Conservation (phyloP, 2,888 invertebrate species). For the Parnassius mnemosyne region DNA sequence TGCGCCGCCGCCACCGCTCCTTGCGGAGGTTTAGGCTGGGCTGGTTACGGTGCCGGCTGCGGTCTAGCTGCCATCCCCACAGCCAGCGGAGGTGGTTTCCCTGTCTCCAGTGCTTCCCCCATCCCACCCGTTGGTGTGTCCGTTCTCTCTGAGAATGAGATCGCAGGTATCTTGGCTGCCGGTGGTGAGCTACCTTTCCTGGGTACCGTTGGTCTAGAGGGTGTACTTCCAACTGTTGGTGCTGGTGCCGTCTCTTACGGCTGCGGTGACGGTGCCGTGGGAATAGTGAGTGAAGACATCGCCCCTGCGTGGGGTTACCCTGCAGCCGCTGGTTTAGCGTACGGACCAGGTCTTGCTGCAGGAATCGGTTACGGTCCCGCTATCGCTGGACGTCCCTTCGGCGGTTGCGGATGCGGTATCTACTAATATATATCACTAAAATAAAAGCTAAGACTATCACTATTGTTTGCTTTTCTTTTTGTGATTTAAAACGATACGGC, state of each 20-base stretch:
- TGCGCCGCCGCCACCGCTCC: conserved; percentile 24
- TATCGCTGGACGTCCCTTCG: conserved; percentile 22
- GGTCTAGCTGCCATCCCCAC: conserved; percentile 22
- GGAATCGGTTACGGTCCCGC: conserved; percentile 26
- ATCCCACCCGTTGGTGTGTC: no score
- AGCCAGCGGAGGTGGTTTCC: conserved; percentile 31
- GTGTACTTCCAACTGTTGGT: conserved; percentile 28
- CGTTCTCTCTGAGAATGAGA: no score
- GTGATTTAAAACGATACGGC: no score
- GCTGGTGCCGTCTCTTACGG: conserved; percentile 41
- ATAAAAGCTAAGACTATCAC: no score
- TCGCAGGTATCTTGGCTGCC: no score
- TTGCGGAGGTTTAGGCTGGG: conserved; percentile 21
- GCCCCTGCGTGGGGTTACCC: conserved; percentile 19
- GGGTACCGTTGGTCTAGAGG: no score
- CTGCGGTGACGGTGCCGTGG: conserved; percentile 34
- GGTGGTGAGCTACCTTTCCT: no score
- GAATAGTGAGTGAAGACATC: conserved; percentile 33
- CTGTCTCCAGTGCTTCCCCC: conserved; percentile 30
- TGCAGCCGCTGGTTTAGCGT: conserved; percentile 27
- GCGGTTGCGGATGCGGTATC: conserved; percentile 22
- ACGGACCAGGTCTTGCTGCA: conserved; percentile 26
- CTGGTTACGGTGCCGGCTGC: conserved; percentile 21
- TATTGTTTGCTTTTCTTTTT: no score
- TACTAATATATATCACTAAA: neutral